Percentiles rank a stretch among this genome's conserved stretches.
Evolutionary conservation across 2,888 invertebrate genomes (phyloP).

Genomic region (Euzophera pinguis): DNA sequence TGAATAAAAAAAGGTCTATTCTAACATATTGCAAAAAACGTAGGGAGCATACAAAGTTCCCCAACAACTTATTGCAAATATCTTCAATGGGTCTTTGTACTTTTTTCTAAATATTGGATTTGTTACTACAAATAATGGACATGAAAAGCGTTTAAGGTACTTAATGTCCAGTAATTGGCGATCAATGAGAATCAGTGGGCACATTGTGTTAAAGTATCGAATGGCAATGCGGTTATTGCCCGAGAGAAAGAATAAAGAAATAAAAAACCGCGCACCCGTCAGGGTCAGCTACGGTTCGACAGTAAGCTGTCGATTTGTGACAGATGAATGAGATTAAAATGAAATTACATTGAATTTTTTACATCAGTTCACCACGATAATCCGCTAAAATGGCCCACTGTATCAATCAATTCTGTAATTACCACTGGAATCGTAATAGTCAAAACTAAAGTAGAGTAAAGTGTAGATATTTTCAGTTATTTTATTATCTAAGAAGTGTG

Average conservation of each 20-base stretch:
- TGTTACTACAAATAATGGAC: slow-evolving; percentile 75
- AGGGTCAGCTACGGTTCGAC: slow-evolving; percentile 50
- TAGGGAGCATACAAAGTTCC: slow-evolving; percentile 53
- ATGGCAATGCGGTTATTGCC: slow-evolving; percentile 58
- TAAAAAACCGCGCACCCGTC: slow-evolving; percentile 62
- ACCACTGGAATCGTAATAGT: too few relatives aligned
- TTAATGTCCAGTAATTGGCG: slow-evolving; percentile 80
- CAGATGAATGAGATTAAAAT: slow-evolving; percentile 43
- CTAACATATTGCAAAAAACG: slow-evolving; percentile 58
- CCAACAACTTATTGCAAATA: slow-evolving; percentile 57
- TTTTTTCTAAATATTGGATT: slow-evolving; percentile 66
- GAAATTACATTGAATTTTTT: slow-evolving; percentile 3
- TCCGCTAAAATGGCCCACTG: not conserved
- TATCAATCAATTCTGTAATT: not conserved
- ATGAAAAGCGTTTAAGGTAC: slow-evolving; percentile 77
- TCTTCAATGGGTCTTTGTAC: slow-evolving; percentile 68
- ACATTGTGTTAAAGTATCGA: slow-evolving; percentile 73
- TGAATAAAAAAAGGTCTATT: slow-evolving; percentile 40
- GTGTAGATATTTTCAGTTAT: too few relatives aligned
- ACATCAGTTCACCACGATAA: not conserved
- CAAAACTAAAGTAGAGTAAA: too few relatives aligned
- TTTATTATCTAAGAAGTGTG: too few relatives aligned
- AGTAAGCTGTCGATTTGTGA: slow-evolving; percentile 55
- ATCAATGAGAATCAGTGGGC: slow-evolving; percentile 80
- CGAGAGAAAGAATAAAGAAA: slow-evolving; percentile 51